Conservation (phyloP, 2,888 invertebrate genomes). For the Teinopalpus imperialis region DNA sequence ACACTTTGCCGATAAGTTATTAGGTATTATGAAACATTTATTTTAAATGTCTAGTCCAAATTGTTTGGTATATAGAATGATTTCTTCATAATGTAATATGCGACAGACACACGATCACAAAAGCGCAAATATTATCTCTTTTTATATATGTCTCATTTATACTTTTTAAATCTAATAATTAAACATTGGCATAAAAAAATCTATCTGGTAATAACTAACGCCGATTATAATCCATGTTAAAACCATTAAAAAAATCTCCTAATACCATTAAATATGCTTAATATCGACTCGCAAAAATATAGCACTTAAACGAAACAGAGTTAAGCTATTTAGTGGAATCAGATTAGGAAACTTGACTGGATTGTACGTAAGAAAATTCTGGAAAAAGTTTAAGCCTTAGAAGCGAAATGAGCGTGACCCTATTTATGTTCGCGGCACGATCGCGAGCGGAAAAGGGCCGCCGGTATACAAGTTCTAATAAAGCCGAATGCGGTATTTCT, state of each 20-base stretch:
- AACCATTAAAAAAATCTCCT: conserved; percentile 1
- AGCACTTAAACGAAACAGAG: background rate
- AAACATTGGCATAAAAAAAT: no score
- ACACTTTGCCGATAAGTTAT: conserved; percentile 4
- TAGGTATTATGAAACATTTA: conserved; percentile 4
- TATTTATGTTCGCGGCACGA: conserved; percentile 25
- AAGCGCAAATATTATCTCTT: no score
- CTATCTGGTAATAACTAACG: no score
- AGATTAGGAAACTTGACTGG: conserved; percentile 11
- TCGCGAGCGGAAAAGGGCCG: conserved; percentile 19
- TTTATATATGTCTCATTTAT: background rate
- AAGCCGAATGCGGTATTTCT: conserved; percentile 22
- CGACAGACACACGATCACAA: no score
- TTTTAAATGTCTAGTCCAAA: no score
- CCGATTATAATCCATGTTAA: background rate
- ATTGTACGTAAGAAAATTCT: conserved; percentile 11
- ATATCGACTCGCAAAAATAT: background rate
- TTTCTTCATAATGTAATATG: no score
- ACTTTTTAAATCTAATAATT: no score
- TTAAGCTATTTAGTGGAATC: conserved; percentile 11
- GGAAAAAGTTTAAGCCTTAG: conserved; percentile 18
- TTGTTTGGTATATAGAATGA: no score
- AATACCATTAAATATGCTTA: conserved; percentile 5
- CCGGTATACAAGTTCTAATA: conserved; percentile 19
- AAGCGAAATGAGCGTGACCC: conserved; percentile 21